Conservation (phyloP, 2,888 invertebrate species). For the Scelioninae gen. 1 region DNA sequence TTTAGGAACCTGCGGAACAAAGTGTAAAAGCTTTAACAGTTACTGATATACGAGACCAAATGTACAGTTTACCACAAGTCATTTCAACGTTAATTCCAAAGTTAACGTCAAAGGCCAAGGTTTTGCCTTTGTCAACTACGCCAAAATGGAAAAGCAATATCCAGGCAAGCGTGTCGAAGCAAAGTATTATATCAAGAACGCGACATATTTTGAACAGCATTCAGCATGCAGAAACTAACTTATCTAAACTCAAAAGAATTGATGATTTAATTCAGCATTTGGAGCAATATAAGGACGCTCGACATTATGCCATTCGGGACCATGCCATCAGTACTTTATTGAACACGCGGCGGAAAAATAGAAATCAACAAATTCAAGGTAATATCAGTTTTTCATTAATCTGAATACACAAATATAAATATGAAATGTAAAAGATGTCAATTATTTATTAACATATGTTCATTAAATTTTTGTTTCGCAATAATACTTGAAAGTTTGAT, state of each 20-base stretch:
- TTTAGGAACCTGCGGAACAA: conserved; percentile 45
- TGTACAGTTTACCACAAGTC: conserved; percentile 83
- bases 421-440: neutral
- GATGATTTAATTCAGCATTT: conserved; percentile 90
- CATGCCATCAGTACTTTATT: conserved; percentile 89
- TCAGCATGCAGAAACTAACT: conserved; percentile 85
- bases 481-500: no score
- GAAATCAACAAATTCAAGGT: conserved; percentile 82
- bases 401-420: neutral
- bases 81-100: conserved; percentile 83
- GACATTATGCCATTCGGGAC: conserved; percentile 90
- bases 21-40: conserved; percentile 33
- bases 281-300: conserved; percentile 90
- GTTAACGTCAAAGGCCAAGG: conserved; percentile 78
- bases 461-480: no score
- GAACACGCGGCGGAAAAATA: conserved; percentile 85
- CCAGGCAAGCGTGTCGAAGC: conserved; percentile 83
- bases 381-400: conserved; percentile 13
- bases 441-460: no score
- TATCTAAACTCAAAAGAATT: conserved; percentile 87
- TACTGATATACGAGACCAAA: conserved; percentile 70
- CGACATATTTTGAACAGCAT: conserved; percentile 88
- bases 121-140: conserved; percentile 74
- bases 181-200: conserved; percentile 88
- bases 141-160: conserved; percentile 85